Base-by-base conservation (phyloP, 37 sponge, comb jelly and placozoan species). In the Crambe crambe region DNA sequence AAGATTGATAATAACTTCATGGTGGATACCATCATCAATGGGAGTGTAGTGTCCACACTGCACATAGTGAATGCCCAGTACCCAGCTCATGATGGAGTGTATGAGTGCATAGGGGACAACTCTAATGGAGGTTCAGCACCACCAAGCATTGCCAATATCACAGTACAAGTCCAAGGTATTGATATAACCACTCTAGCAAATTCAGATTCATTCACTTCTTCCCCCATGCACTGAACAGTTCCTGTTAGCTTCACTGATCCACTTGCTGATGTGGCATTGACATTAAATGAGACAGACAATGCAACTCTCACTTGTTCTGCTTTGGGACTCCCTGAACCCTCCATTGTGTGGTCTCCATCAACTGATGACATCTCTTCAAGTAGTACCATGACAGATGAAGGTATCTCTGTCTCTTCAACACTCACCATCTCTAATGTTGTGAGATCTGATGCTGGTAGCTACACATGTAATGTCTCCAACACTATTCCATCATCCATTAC, bases 321-420 rank as follows among this genome's bases (percentile, higher is more conserved):
- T 31, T 39, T 57, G 44, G 89, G 89, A 66, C 32, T 73, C 36
- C 89, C 89, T 29, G 66, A 73, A n/a, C 83, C 84, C 9, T 63
- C 59, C 32, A 66, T 89, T 26, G 40, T 56, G 23, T 89, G 87
- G 89, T 75, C 27, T 29, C 30, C 18, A 9, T 30, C 4, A 38
- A 41, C 22, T 70, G 43, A 17, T 15, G 25, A 23, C 27, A 30
- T 65, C 10, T 12, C 60, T 2, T 4, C 36, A 26, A 18, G 1
- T n/a, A 2, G 18, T 3, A 0, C 26, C 2, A 60, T 27, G 27
- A 39, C 62, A 3, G 41, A 36, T 5, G 76, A 58, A 0, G 25
- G 56, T 20, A 38, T 76, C 34, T 6, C 23, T 3, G 61, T 76
- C 31, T 59, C 61, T 23, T 76, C 76, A 2, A 67, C 30, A 10